phyloP scores from a whole-genome alignment of 92 coral and sea anemone genomes.

The Zoanthus gigantus region DNA sequence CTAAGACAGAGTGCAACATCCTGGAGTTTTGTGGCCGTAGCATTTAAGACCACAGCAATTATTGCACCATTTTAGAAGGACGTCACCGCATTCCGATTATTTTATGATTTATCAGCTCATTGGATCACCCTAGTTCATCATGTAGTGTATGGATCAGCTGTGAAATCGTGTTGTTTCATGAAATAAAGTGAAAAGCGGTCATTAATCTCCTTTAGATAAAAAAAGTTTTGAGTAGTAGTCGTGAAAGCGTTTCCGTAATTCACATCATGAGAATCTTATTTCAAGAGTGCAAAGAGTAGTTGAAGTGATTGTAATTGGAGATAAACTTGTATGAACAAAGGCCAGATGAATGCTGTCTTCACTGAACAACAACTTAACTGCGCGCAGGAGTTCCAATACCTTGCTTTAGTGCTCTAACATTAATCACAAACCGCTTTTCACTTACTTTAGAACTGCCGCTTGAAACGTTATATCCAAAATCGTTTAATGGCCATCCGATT shows the following conservation, averaged over 20 bases:
- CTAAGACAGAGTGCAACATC: background rate
- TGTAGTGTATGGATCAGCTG: background rate
- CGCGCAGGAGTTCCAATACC: background rate
- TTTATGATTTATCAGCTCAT: background rate
- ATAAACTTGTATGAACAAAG: background rate
- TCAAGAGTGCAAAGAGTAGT: background rate
- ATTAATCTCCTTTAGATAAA: background rate
- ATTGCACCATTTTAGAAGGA: background rate
- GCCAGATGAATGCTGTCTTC: background rate
- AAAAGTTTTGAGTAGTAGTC: background rate
- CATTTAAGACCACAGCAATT: background rate
- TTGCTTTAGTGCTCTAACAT: background rate
- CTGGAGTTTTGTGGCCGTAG: too few relatives aligned
- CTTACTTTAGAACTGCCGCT: background rate
- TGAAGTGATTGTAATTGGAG: background rate
- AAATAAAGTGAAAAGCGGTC: slow-evolving; percentile 8
- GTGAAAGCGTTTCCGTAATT: background rate
- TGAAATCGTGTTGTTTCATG: slow-evolving; percentile 3
- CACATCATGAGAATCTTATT: background rate
- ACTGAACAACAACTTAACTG: background rate
- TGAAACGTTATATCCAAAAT: too few relatives aligned
- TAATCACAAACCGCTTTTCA: background rate
- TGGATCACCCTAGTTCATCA: too few relatives aligned
- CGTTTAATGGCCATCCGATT: too few relatives aligned
- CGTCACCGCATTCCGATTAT: background rate